These are phyloP conservation scores for Erethizon dorsatum DNA, from an alignment of 2,797 vertebrate genomes.

Conservation along the genomic window DNA sequence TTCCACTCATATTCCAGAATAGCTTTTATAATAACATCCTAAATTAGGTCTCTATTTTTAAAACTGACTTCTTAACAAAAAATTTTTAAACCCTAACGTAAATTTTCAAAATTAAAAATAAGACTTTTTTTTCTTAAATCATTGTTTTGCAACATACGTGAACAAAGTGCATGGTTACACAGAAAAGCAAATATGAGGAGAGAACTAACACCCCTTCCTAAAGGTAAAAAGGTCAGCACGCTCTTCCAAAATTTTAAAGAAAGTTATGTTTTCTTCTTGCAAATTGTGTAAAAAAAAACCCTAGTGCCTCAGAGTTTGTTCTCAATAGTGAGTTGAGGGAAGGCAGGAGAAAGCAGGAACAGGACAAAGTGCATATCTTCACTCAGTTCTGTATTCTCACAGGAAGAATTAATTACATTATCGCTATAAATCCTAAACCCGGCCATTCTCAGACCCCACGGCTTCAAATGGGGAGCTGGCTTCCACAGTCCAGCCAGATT, in stretches of 20 bases:
- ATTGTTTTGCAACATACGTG: background rate
- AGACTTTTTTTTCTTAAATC: background rate
- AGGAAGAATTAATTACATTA: conserved; percentile 8
- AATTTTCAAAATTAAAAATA: conserved; percentile 47
- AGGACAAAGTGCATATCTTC: conserved; percentile 6
- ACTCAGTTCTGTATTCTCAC: background rate
- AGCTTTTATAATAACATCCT: background rate
- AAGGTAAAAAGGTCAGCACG: background rate
- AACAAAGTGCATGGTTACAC: background rate
- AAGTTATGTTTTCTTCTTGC: background rate
- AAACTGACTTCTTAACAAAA: conserved; percentile 19
- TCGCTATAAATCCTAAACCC: background rate
- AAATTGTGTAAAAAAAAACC: background rate
- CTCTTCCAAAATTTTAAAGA: background rate
- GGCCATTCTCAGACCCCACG: background rate
- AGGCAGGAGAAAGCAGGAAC: background rate
- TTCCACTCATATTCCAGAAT: background rate
- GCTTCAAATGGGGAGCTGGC: background rate
- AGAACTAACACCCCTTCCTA: background rate
- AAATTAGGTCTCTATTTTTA: conserved; percentile 12
- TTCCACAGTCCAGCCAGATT: background rate
- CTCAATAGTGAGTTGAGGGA: background rate
- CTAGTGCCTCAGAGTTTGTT: background rate
- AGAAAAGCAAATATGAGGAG: background rate
- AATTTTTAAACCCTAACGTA: background rate